phyloP scores from a whole-genome alignment of 2,888 invertebrate genomes.

The Synergus laeviventris region DNA sequence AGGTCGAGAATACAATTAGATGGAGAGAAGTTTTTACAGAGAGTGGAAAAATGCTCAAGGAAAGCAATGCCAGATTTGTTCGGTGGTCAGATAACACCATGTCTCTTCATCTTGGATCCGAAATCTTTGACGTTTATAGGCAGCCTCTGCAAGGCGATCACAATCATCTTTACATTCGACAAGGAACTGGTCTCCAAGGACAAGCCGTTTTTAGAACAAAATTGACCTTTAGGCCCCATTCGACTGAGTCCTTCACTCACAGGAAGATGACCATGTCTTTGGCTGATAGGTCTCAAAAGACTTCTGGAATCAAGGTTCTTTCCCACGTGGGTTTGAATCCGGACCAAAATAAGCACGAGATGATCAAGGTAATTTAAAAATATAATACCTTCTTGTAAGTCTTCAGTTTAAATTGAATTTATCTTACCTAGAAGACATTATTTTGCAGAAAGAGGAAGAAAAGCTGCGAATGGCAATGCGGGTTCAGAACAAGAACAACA shows the following conservation, averaged over 20 bases:
- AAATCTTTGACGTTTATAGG: slow-evolving; percentile 98
- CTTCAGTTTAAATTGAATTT: slow-evolving; percentile 34
- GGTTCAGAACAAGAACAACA: slow-evolving; percentile 80
- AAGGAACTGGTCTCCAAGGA: slow-evolving; percentile 98
- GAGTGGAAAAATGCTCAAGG: slow-evolving; percentile 87
- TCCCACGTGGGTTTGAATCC: slow-evolving; percentile 96
- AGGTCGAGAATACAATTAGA: slow-evolving; percentile 98
- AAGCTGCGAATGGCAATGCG: slow-evolving; percentile 92
- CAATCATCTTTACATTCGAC: slow-evolving; percentile 97
- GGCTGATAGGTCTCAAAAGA: slow-evolving; percentile 95
- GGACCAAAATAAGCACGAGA: slow-evolving; percentile 92
- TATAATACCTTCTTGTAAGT: slow-evolving; percentile 17
- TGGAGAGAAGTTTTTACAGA: slow-evolving; percentile 93
- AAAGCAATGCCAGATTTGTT: slow-evolving; percentile 96
- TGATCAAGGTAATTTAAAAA: slow-evolving; percentile 85
- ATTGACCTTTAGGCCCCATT: slow-evolving; percentile 97
- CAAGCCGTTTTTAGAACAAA: slow-evolving; percentile 98
- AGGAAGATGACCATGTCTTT: slow-evolving; percentile 98
- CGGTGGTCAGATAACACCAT: slow-evolving; percentile 99
- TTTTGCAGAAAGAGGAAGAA: slow-evolving; percentile 94
- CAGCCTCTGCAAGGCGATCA: slow-evolving; percentile 96
- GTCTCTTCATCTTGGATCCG: slow-evolving; percentile 96
- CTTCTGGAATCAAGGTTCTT: slow-evolving; percentile 95
- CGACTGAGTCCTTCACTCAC: slow-evolving; percentile 99
- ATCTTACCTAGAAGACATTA: slow-evolving; percentile 19